These are phyloP conservation scores for Eufriesea mexicana DNA, from an alignment of 1,140 invertebrate species.

Conservation along the genomic window DNA sequence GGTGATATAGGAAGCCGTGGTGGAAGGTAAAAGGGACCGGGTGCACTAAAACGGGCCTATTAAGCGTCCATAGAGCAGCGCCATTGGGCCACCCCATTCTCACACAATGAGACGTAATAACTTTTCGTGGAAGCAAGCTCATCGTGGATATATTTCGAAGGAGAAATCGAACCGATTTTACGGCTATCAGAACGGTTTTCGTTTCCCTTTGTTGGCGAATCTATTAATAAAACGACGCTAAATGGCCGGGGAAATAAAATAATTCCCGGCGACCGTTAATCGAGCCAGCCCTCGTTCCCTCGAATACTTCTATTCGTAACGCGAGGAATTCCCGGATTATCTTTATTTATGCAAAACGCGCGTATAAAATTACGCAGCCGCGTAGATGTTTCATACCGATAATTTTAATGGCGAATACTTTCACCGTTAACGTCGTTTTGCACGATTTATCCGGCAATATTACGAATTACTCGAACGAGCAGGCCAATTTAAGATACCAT, in stretches of 20 bases:
- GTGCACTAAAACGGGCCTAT: conserved; percentile 71
- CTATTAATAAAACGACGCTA: background rate
- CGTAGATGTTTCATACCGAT: conserved; percentile 7
- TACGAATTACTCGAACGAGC: conserved; percentile 13
- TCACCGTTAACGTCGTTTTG: background rate
- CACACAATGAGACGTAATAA: conserved; percentile 57
- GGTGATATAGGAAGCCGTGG: conserved; percentile 64
- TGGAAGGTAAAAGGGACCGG: conserved; percentile 67
- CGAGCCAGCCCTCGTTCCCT: background rate
- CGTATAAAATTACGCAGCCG: background rate
- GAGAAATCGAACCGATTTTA: conserved; percentile 57
- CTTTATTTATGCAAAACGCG: conserved; percentile 1
- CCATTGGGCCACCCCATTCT: conserved; percentile 58
- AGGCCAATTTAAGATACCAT: conserved; percentile 20
- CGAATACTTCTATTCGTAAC: background rate
- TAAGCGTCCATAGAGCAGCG: conserved; percentile 64
- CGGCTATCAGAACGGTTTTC: conserved; percentile 31
- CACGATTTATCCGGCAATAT: conserved; percentile 19
- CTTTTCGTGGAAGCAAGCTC: conserved; percentile 52
- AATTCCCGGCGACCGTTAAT: background rate
- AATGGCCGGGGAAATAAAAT: background rate
- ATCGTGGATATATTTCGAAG: conserved; percentile 32
- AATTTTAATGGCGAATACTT: conserved; percentile 6
- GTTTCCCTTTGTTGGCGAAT: conserved; percentile 16
- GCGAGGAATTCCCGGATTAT: background rate